Percentiles rank a stretch among this genome's conserved stretches.
Evolutionary conservation across 2,888 invertebrate genomes (phyloP).

Genomic region (Leistus spinibarbis): DNA sequence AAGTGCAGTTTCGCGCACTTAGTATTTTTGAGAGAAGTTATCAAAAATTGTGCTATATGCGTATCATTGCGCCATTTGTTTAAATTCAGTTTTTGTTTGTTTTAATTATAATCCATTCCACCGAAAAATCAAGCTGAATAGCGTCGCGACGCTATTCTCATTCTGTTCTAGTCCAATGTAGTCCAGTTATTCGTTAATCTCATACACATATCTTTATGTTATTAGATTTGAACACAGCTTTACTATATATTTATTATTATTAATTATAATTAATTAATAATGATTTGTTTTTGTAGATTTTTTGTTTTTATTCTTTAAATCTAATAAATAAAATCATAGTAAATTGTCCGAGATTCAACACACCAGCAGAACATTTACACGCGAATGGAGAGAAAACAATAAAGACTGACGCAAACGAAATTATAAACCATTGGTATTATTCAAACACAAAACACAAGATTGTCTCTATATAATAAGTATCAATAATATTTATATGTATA

Average conservation of each 20-base stretch:
- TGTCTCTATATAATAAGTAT: not conserved
- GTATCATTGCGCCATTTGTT: not conserved
- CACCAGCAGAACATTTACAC: constrained; percentile 21
- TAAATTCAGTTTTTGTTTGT: not conserved
- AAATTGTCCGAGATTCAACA: constrained; percentile 23
- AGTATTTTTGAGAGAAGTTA: not conserved
- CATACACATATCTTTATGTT: not conserved
- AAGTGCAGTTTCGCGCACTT: not conserved
- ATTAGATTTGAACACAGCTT: constrained; percentile 31
- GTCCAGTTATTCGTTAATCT: not conserved
- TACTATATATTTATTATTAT: constrained; percentile 7
- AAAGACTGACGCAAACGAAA: not conserved
- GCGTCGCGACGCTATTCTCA: not conserved
- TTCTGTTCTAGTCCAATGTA: not conserved
- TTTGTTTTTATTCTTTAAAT: constrained; percentile 10
- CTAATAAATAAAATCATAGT: constrained; percentile 22
- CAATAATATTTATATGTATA: not conserved
- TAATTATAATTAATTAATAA: not conserved
- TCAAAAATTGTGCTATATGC: not conserved
- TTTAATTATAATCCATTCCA: not conserved
- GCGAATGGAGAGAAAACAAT: not conserved
- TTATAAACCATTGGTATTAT: constrained; percentile 26
- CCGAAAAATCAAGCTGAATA: not conserved
- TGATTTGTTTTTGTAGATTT: not conserved
- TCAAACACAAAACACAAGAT: constrained; percentile 17